A percentile compares a stretch with the other conserved stretches of the same genome.
These are phyloP conservation scores for Cirrhinus molitorella DNA, from an alignment of 2,797 vertebrate species.

Conservation along the genomic window DNA sequence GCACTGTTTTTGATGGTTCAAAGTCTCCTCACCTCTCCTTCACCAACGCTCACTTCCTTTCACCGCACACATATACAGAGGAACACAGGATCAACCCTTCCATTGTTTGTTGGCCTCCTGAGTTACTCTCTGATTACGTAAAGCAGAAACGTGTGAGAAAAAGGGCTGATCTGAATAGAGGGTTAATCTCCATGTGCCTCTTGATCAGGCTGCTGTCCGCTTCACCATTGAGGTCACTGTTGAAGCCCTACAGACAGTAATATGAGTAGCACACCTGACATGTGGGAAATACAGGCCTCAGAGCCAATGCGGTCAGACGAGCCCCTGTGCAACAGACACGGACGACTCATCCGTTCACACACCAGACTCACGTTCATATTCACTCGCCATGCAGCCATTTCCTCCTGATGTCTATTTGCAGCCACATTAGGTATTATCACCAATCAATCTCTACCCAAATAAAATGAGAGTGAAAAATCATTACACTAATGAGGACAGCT, in stretches of 20 bases:
- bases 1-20: slow-evolving; percentile 42
- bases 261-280: slow-evolving; percentile 53
- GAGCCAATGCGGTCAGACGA: slow-evolving; percentile 1
- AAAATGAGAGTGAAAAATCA: slow-evolving; percentile 57
- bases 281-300: slow-evolving; percentile 44
- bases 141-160: slow-evolving; percentile 47
- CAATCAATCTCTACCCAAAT: slow-evolving; percentile 61
- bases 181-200: slow-evolving; percentile 50
- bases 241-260: slow-evolving; percentile 58
- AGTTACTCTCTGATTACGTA: slow-evolving; percentile 49
- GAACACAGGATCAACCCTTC: slow-evolving; percentile 3
- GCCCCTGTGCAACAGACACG: background rate
- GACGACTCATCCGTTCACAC: slow-evolving; percentile 28
- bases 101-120: slow-evolving; percentile 35
- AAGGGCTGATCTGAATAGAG: slow-evolving; percentile 15
- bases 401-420: slow-evolving; percentile 42
- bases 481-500: slow-evolving; percentile 57
- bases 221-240: slow-evolving; percentile 36
- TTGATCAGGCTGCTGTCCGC: slow-evolving; percentile 20
- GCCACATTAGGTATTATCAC: slow-evolving; percentile 56
- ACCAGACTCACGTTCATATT: slow-evolving; percentile 27
- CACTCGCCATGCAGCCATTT: slow-evolving; percentile 46
- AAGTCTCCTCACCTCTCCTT: slow-evolving; percentile 44
- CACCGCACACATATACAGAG: slow-evolving; percentile 23
- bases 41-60: slow-evolving; percentile 29